Base-by-base conservation (phyloP, 2,888 invertebrate genomes). In the Eulithis testata region DNA sequence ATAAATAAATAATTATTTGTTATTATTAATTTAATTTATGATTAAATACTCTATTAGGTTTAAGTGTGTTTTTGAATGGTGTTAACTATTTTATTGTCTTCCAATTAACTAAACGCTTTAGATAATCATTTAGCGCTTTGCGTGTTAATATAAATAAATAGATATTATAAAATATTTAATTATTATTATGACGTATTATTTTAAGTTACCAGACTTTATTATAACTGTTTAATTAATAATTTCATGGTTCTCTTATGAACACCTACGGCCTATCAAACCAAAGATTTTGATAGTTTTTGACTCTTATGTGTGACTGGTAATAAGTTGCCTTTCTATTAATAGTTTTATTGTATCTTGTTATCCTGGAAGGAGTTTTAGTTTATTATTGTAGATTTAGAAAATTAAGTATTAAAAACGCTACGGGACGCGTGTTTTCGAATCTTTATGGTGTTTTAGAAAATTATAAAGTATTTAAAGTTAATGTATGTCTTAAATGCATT, bases 31-130 rank as follows among this genome's bases (percentile, higher is more conserved):
- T 54, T 61, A 64, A 31, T 5, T 31, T 31, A 31, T 2, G 6
- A 70, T 63, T 1, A 27, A 55, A 40, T 36, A 58, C 58, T 68
- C 68, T 62, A 66, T 11, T 51, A 56, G 49, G 53, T 72, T 69
- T 75, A 73, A 69, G 69, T 71, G 69, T 73, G 69, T 64, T 58
- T 60, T 66, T 61, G 66, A 49, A 65, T 63, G 64, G 40, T 51
- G 73, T 78, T 82, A 83, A 81, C 79, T 85, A 84, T 82, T 70
- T 81, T 80, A 74, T 79, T 69, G 90, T 90, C 89, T 91, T 90
- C 90, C 90, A 87, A 81, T 65, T 81, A 82, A 77, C 77, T 73
- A 31, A 76, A 77, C 69, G 78, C 78, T 82, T 82, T 82, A 83
- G 73, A 74, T 68, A 69, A 60, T 69, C 51, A 52, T 67, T 73